Evolutionary conservation across 53 echinoderm and acorn worm species (phyloP).

Genomic region (Apostichopus leukothele): DNA sequence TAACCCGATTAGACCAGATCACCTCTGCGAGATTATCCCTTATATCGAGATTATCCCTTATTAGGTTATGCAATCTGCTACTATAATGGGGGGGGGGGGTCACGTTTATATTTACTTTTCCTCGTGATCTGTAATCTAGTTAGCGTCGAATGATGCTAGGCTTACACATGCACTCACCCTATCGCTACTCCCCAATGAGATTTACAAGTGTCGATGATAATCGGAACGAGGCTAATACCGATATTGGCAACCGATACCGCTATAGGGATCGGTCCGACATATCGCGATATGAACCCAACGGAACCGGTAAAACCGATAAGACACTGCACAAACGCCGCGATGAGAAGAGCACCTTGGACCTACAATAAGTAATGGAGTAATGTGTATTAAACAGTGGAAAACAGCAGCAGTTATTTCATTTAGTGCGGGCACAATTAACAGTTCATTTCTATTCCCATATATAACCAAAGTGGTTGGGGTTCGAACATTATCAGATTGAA

Average conservation of each 20-base stretch:
- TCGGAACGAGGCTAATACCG: constrained; percentile 65
- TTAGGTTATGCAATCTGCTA: too few relatives aligned
- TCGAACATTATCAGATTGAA: too few relatives aligned
- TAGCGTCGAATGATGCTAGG: background rate
- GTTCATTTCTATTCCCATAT: too few relatives aligned
- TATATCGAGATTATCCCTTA: too few relatives aligned
- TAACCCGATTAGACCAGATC: background rate
- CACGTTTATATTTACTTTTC: background rate
- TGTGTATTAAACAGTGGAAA: too few relatives aligned
- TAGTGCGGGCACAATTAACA: too few relatives aligned
- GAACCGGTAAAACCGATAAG: constrained; percentile 81
- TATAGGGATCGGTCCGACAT: constrained; percentile 83
- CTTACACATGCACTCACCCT: constrained; percentile 59
- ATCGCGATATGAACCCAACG: constrained; percentile 70
- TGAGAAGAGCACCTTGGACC: constrained; percentile 88
- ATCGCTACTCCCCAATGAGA: constrained; percentile 83
- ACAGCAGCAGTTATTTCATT: too few relatives aligned
- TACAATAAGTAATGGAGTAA: background rate
- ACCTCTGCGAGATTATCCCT: too few relatives aligned
- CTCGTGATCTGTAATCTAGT: background rate
- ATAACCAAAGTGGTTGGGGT: too few relatives aligned
- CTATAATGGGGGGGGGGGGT: too few relatives aligned
- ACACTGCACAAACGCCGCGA: constrained; percentile 71
- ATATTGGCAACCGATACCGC: constrained; percentile 78
- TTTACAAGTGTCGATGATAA: constrained; percentile 52